Evolutionary conservation across 2,797 vertebrate genomes (phyloP).

Genomic region (Sebastes steindachneri): DNA sequence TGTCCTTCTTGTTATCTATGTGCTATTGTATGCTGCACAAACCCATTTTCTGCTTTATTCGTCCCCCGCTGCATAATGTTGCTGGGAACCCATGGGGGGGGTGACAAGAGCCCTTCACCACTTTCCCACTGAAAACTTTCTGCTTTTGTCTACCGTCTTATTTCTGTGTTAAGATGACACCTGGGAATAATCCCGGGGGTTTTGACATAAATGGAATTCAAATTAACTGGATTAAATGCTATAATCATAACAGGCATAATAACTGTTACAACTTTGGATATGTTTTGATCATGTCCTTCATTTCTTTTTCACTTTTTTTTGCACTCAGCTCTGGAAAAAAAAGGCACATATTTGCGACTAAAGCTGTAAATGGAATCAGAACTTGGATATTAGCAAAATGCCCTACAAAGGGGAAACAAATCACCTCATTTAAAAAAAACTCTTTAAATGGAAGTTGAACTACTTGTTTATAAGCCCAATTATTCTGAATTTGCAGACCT

Average conservation of each 20-base stretch:
- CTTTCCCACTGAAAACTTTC: slow-evolving; percentile 56
- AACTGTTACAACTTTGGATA: slow-evolving; percentile 51
- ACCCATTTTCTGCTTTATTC: slow-evolving; percentile 81
- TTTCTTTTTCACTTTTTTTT: slow-evolving; percentile 23
- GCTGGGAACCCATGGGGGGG: slow-evolving; percentile 56
- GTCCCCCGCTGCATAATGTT: slow-evolving; percentile 69
- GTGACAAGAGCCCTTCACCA: slow-evolving; percentile 53
- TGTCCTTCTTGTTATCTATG: slow-evolving; percentile 78
- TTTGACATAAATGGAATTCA: slow-evolving; percentile 65
- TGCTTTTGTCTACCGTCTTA: slow-evolving; percentile 63
- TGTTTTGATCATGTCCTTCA: slow-evolving; percentile 53
- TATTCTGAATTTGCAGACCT: neutral
- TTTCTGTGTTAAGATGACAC: slow-evolving; percentile 74
- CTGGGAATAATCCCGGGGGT: slow-evolving; percentile 64
- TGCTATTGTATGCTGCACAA: slow-evolving; percentile 76
- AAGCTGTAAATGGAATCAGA: slow-evolving; percentile 23
- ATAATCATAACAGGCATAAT: slow-evolving; percentile 62
- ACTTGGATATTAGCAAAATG: neutral
- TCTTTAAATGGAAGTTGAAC: neutral
- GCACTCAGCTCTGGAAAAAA: neutral
- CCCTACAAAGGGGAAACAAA: neutral
- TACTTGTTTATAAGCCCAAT: neutral
- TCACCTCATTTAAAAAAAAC: neutral
- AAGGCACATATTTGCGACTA: neutral
- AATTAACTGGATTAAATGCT: slow-evolving; percentile 69